These are phyloP conservation scores for Paratrypauchen microcephalus DNA, from an alignment of 2,797 vertebrate genomes.

Conservation along the genomic window DNA sequence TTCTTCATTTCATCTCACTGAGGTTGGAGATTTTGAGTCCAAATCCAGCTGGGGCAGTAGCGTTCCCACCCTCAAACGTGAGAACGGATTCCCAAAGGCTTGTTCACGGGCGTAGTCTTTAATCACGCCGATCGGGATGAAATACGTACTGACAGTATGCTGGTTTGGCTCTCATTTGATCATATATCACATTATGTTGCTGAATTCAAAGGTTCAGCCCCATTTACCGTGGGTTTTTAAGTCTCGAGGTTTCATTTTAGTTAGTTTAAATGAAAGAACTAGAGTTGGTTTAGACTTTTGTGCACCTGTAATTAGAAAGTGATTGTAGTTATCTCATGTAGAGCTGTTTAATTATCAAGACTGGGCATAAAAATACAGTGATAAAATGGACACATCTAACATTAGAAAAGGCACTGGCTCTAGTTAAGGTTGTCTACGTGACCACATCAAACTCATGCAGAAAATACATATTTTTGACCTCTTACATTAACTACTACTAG, in stretches of 20 bases:
- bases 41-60: conserved; percentile 57
- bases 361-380: conserved; percentile 17
- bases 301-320: conserved; percentile 16
- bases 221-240: conserved; percentile 18
- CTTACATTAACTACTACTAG: neutral
- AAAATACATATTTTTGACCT: conserved; percentile 27
- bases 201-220: conserved; percentile 21
- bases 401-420: conserved; percentile 27
- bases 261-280: conserved; percentile 34
- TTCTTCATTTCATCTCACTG: conserved; percentile 44
- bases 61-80: conserved; percentile 60
- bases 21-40: conserved; percentile 26
- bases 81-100: conserved; percentile 50
- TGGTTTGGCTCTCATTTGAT: conserved; percentile 52
- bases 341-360: conserved; percentile 49
- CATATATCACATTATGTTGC: conserved; percentile 37
- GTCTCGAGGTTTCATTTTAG: conserved; percentile 37
- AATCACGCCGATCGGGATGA: conserved; percentile 61
- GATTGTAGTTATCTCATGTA: conserved; percentile 29
- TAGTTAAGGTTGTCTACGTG: conserved; percentile 31
- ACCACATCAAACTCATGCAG: conserved; percentile 25
- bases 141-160: conserved; percentile 51
- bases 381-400: conserved; percentile 32
- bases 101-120: conserved; percentile 51
- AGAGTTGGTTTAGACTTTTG: conserved; percentile 13